These are phyloP conservation scores for Anticlea derivata DNA, from an alignment of 2,888 invertebrate genomes.

Conservation along the genomic window DNA sequence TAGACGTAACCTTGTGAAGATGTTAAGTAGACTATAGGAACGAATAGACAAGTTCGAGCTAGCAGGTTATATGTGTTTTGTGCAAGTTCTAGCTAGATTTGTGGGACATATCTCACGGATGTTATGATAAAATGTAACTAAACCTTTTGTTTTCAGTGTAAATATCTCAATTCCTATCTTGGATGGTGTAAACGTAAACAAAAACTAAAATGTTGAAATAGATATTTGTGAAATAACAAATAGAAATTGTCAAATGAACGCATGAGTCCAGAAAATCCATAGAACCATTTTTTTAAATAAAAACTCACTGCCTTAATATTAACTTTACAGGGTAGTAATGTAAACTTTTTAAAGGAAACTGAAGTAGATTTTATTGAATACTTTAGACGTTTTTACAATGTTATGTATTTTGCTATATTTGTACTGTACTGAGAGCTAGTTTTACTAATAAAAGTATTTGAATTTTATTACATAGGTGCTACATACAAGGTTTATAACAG, in stretches of 20 bases:
- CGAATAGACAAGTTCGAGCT: conserved; percentile 37
- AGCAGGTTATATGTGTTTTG: conserved; percentile 29
- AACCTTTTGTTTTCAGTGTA: conserved; percentile 19
- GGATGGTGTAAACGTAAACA: conserved; percentile 18
- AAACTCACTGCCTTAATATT: conserved; percentile 9
- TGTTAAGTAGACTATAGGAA: conserved; percentile 41
- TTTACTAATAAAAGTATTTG: conserved; percentile 28
- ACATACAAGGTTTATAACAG: conserved; percentile 35
- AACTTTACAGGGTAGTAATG: conserved; percentile 26
- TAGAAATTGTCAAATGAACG: conserved; percentile 22
- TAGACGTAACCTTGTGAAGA: conserved; percentile 22
- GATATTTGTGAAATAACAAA: conserved; percentile 21
- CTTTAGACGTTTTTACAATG: conserved; percentile 27
- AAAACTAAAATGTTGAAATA: conserved; percentile 16
- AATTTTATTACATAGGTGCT: conserved; percentile 37
- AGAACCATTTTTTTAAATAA: conserved; percentile 10
- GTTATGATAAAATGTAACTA: conserved; percentile 12
- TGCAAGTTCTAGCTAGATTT: conserved; percentile 33
- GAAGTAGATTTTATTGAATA: conserved; percentile 26
- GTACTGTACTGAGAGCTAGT: conserved; percentile 30
- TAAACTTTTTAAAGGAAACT: conserved; percentile 16
- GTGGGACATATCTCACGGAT: conserved; percentile 14
- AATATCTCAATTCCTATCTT: conserved; percentile 15
- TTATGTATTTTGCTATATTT: conserved; percentile 25
- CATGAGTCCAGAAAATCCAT: conserved; percentile 26